These are phyloP conservation scores for Cotesia congregata DNA, from an alignment of 2,888 invertebrate species.

Conservation along the genomic window DNA sequence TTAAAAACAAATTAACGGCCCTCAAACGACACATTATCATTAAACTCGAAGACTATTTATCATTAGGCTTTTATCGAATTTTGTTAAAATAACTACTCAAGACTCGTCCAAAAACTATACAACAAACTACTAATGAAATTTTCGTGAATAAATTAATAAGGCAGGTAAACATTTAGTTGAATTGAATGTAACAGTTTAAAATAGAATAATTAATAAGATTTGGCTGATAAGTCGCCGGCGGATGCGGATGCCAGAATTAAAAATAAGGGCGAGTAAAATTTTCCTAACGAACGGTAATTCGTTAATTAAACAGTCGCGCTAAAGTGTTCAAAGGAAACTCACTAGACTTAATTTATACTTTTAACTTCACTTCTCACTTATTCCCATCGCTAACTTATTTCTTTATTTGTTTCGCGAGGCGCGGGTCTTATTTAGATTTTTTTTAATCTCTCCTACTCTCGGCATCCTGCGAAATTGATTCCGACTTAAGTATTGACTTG, in stretches of 20 bases:
- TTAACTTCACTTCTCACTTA: conserved; percentile 36
- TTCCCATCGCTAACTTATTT: not conserved
- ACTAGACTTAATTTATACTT: conserved; percentile 41
- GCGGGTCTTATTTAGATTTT: conserved; percentile 16
- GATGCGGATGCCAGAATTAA: not conserved
- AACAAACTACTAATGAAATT: not conserved
- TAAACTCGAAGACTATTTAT: too few species aligned
- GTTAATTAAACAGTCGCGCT: conserved; percentile 40
- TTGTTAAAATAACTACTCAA: not conserved
- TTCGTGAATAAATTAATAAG: not conserved
- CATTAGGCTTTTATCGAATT: too few species aligned
- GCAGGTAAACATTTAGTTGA: not conserved
- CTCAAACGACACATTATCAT: too few species aligned
- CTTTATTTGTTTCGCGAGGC: conserved; percentile 1
- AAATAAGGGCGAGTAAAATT: conserved; percentile 34
- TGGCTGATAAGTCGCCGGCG: not conserved
- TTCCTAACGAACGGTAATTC: conserved; percentile 41
- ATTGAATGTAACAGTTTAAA: not conserved
- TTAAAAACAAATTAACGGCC: too few species aligned
- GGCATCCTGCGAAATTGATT: conserved; percentile 34
- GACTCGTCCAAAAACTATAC: not conserved
- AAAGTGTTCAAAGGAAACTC: conserved; percentile 41
- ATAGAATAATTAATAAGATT: conserved; percentile 13
- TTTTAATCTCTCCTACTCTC: conserved; percentile 5
- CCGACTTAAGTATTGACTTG: conserved; percentile 19